phyloP scores from a whole-genome alignment of 1,140 invertebrate species.

The Agrypnia vestita region DNA sequence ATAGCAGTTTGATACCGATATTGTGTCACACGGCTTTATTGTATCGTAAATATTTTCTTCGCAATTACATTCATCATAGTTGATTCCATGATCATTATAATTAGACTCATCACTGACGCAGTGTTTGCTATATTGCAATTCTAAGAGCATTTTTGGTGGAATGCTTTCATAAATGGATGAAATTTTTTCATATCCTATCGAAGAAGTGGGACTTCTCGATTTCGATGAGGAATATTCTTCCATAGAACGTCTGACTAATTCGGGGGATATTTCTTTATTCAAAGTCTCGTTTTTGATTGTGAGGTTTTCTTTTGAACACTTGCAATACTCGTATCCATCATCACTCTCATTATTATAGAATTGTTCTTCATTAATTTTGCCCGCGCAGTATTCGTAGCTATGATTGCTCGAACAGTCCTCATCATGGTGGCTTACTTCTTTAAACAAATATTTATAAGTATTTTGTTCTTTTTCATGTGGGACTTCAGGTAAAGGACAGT shows the following conservation, averaged over 20 bases:
- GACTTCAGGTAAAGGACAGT: constrained; percentile 71
- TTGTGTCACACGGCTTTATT: constrained; percentile 71
- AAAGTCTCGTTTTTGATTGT: constrained; percentile 10
- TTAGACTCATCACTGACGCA: constrained; percentile 56
- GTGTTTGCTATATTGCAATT: constrained; percentile 45
- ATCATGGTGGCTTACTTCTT: constrained; percentile 69
- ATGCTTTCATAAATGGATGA: constrained; percentile 72
- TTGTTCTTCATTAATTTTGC: constrained; percentile 65
- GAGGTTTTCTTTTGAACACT: constrained; percentile 62
- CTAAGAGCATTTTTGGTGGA: constrained; percentile 63
- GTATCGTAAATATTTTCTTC: constrained; percentile 76
- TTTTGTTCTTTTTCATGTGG: constrained; percentile 65
- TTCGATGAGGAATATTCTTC: constrained; percentile 65
- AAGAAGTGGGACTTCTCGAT: constrained; percentile 69
- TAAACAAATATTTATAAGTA: constrained; percentile 68
- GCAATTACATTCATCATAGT: constrained; percentile 68
- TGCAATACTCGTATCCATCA: constrained; percentile 71
- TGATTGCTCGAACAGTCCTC: constrained; percentile 68
- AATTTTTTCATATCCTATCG: constrained; percentile 71
- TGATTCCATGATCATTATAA: constrained; percentile 66
- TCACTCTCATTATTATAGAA: constrained; percentile 69
- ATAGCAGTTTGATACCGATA: constrained; percentile 74
- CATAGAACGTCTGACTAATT: not conserved
- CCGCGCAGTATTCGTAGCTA: constrained; percentile 70
- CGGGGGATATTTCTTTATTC: not conserved